Conservation (phyloP, 2,888 invertebrate genomes). For the Eristalinus aeneus region DNA sequence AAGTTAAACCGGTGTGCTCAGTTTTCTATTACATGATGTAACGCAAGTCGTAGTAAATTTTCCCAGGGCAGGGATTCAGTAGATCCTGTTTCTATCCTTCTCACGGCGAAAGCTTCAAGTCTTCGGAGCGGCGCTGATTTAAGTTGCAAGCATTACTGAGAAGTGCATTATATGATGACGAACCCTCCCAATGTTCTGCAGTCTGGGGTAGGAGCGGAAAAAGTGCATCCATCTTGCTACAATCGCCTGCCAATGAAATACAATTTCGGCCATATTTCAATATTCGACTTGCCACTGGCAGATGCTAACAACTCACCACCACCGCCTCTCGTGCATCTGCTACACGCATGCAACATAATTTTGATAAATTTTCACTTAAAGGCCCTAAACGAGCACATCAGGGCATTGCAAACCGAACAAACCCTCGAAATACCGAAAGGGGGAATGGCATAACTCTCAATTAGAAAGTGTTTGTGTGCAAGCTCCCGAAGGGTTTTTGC, state of each 20-base stretch:
- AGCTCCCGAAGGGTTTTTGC: neutral
- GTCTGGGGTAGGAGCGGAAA: neutral
- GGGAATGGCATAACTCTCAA: conserved; percentile 52
- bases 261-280: conserved; percentile 25
- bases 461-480: conserved; percentile 34
- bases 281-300: conserved; percentile 22
- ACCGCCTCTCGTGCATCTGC: conserved; percentile 1
- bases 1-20: conserved; percentile 36
- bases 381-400: conserved; percentile 1
- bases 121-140: conserved; percentile 59
- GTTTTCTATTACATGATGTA: conserved; percentile 70
- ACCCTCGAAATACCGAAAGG: neutral
- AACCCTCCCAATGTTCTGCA: neutral
- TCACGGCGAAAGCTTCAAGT: conserved; percentile 59
- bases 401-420: neutral
- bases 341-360: conserved; percentile 35
- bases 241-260: no score
- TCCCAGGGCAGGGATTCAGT: conserved; percentile 57
- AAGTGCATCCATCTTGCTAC: no score
- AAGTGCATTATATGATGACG: neutral
- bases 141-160: conserved; percentile 27
- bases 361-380: conserved; percentile 48
- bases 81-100: neutral
- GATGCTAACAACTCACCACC: conserved; percentile 40
- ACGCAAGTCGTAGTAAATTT: conserved; percentile 63